These are phyloP conservation scores for Scaptomyza parva DNA, from an alignment of 2,888 invertebrate species.

Conservation along the genomic window DNA sequence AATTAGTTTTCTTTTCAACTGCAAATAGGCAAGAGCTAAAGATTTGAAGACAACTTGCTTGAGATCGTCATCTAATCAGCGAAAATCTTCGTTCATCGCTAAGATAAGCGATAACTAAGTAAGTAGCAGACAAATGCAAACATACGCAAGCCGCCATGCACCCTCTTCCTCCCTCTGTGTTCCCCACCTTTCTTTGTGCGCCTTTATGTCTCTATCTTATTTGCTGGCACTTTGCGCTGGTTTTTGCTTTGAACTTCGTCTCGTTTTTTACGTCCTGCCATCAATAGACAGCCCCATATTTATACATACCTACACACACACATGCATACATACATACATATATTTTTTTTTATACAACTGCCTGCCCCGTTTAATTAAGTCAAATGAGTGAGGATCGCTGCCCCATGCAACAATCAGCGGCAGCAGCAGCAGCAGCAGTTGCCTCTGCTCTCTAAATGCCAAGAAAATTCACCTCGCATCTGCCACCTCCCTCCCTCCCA, in stretches of 20 bases:
- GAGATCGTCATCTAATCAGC: constrained; percentile 34
- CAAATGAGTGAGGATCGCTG: constrained; percentile 76
- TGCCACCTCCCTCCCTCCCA: constrained; percentile 28
- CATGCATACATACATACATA: constrained; percentile 14
- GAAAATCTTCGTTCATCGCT: constrained; percentile 17
- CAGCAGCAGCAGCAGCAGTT: constrained; percentile 19
- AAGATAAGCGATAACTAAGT: constrained; percentile 44
- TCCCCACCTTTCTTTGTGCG: not conserved
- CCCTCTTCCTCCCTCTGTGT: not conserved
- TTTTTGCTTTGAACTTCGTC: constrained; percentile 73
- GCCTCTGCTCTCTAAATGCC: constrained; percentile 67
- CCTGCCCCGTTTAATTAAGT: constrained; percentile 78
- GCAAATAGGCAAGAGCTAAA: constrained; percentile 21
- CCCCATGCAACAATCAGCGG: constrained; percentile 50
- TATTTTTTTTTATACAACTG: constrained; percentile 64
- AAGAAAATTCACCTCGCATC: constrained; percentile 61
- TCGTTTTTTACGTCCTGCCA: constrained; percentile 61
- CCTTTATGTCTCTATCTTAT: not conserved
- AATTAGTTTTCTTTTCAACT: not conserved
- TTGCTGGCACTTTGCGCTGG: constrained; percentile 41
- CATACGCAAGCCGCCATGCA: constrained; percentile 17
- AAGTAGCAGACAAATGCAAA: constrained; percentile 20
- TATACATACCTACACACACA: constrained; percentile 26
- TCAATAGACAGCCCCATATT: constrained; percentile 48
- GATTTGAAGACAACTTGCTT: constrained; percentile 3